Conservation (phyloP, 2,797 vertebrate genomes). For the Epinephelus malabaricus region DNA sequence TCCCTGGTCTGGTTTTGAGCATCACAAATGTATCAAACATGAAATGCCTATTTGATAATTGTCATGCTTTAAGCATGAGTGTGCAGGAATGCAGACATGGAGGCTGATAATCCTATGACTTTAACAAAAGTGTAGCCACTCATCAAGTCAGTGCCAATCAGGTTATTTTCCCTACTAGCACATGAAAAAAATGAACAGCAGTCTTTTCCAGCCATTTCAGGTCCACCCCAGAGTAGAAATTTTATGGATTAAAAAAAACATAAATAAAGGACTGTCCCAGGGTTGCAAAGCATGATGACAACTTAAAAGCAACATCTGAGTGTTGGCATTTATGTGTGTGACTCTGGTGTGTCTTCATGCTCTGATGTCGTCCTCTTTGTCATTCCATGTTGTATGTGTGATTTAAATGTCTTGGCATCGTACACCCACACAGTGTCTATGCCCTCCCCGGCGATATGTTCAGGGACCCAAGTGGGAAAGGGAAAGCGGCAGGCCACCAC, state of each 20-base stretch:
- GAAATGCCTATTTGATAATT: neutral
- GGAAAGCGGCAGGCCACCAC: slow-evolving; percentile 97
- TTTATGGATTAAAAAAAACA: neutral
- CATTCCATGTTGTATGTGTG: slow-evolving; percentile 24
- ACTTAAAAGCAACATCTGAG: neutral
- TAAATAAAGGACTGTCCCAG: neutral
- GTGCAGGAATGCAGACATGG: neutral
- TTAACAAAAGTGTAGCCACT: neutral
- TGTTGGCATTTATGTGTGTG: slow-evolving; percentile 7
- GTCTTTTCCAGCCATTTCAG: neutral
- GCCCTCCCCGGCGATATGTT: slow-evolving; percentile 89
- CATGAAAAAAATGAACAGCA: neutral
- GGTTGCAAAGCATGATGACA: neutral
- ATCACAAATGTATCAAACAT: neutral
- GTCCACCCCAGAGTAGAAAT: neutral
- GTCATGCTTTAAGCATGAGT: too few species aligned
- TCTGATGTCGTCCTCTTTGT: slow-evolving; percentile 15
- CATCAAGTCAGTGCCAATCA: neutral
- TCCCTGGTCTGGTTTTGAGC: neutral
- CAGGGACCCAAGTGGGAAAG: slow-evolving; percentile 93
- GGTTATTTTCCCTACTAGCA: neutral
- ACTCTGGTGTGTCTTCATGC: slow-evolving; percentile 10
- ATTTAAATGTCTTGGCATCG: slow-evolving; percentile 82
- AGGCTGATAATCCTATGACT: too few species aligned
- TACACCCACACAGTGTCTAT: slow-evolving; percentile 95